Conservation (phyloP, 2,797 vertebrate genomes). For the Botia kubotai region DNA sequence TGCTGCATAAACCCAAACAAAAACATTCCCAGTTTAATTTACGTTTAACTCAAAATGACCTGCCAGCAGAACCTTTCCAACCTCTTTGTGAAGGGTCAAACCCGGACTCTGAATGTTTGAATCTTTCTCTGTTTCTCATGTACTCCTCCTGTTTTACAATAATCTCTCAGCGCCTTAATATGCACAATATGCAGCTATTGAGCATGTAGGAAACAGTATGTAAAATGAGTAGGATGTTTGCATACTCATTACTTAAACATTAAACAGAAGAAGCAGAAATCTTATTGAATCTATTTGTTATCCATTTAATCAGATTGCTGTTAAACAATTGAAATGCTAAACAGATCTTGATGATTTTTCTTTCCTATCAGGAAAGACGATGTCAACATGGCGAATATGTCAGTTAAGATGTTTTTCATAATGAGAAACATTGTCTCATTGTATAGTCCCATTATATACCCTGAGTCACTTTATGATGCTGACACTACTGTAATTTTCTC, state of each 20-base stretch:
- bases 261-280: no score
- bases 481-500: constrained; percentile 2
- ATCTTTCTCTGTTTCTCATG: constrained; percentile 14
- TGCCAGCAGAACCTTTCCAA: constrained; percentile 30
- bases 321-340: not conserved
- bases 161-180: not conserved
- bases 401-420: no score
- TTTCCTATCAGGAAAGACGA: no score
- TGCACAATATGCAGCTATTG: not conserved
- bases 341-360: no score
- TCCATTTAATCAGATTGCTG: not conserved
- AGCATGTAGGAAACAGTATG: not conserved
- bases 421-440: not conserved
- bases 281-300: not conserved
- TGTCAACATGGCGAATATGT: not conserved
- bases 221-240: not conserved
- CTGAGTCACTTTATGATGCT: constrained; percentile 6
- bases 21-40: constrained; percentile 30
- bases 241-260: no score
- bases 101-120: constrained; percentile 31
- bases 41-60: constrained; percentile 23
- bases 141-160: constrained; percentile 8
- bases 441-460: not conserved
- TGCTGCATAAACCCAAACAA: not conserved
- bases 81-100: constrained; percentile 29